phyloP scores from a whole-genome alignment of 2,888 invertebrate genomes.

The Chrysodeixis includens region DNA sequence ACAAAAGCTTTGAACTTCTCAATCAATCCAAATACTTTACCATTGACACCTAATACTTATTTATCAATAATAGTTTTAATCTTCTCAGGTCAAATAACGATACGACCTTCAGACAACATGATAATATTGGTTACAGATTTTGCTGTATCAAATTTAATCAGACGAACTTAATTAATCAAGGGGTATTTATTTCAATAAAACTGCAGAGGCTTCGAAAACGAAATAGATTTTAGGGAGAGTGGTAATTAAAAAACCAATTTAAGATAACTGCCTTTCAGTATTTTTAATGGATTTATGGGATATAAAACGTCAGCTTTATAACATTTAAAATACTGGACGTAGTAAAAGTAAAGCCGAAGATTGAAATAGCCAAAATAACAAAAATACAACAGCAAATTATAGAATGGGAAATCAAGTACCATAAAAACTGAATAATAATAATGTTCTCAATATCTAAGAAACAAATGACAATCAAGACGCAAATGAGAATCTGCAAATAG shows the following conservation, averaged over 20 bases:
- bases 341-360: too few relatives aligned
- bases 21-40: conserved; percentile 9
- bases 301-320: conserved; percentile 3
- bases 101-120: conserved; percentile 23
- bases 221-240: background rate
- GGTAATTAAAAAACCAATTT: conserved; percentile 4
- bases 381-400: too few relatives aligned
- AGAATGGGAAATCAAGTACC: too few relatives aligned
- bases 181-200: conserved; percentile 12
- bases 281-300: background rate
- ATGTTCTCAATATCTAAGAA: background rate
- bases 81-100: conserved; percentile 18
- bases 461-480: conserved; percentile 9
- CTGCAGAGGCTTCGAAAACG: conserved; percentile 12
- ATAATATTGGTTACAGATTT: conserved; percentile 28
- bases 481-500: conserved; percentile 23
- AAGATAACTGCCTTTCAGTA: background rate
- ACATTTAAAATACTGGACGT: too few relatives aligned
- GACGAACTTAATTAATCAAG: conserved; percentile 31
- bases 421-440: too few relatives aligned
- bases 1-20: background rate
- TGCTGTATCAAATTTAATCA: conserved; percentile 10
- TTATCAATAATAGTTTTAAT: conserved; percentile 10
- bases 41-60: background rate
- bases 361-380: too few relatives aligned